Percentiles rank a stretch among this genome's conserved stretches.
These are phyloP conservation scores for Triops cancriformis DNA, from an alignment of 1,140 invertebrate species.

Conservation along the genomic window DNA sequence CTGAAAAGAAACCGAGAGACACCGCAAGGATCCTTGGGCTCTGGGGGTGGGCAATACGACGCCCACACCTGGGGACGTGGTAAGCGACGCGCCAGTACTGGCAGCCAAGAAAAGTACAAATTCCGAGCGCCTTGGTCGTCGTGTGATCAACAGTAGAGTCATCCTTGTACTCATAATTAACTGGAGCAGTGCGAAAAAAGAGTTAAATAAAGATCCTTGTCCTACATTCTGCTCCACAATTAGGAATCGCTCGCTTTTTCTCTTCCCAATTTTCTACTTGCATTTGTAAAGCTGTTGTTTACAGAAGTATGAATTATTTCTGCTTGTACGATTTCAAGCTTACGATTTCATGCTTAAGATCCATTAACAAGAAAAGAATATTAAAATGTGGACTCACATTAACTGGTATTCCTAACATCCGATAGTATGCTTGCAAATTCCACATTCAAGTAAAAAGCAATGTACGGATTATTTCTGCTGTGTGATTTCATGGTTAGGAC, in stretches of 20 bases:
- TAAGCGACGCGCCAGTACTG: background rate
- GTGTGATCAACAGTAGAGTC: background rate
- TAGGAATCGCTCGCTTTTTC: background rate
- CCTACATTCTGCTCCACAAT: background rate
- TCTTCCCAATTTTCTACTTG: background rate
- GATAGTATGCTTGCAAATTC: too few relatives aligned
- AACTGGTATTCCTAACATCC: too few relatives aligned
- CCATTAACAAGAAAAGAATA: too few relatives aligned
- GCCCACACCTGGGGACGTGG: slow-evolving; percentile 1
- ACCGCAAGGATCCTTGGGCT: background rate
- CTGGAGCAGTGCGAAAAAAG: background rate
- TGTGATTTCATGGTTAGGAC: too few relatives aligned
- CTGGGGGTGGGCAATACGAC: background rate
- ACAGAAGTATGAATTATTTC: too few relatives aligned
- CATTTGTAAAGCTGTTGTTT: too few relatives aligned
- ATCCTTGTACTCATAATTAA: slow-evolving; percentile 11
- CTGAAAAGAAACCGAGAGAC: background rate
- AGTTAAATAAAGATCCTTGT: background rate
- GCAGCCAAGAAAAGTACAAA: background rate
- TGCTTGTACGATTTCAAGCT: too few relatives aligned
- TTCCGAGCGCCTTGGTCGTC: background rate
- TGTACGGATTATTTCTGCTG: too few relatives aligned
- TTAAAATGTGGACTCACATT: too few relatives aligned
- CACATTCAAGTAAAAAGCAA: too few relatives aligned
- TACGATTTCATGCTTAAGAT: too few relatives aligned